Conservation (phyloP, 2,797 vertebrate genomes). For the Oreonectes daqikongensis region DNA sequence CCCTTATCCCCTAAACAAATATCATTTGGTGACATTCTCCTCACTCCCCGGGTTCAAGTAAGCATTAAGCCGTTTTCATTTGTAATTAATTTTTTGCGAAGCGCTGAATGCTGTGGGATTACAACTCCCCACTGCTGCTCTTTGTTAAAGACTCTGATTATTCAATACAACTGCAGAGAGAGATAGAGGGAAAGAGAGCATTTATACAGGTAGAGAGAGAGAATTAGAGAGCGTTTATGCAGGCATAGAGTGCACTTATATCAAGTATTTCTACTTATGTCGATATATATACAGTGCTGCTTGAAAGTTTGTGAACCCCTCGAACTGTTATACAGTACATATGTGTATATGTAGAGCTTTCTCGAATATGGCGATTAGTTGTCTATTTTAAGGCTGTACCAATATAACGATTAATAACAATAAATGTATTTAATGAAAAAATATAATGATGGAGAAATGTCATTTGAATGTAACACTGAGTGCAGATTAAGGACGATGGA, state of each 20-base stretch:
- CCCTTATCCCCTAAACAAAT: slow-evolving; percentile 58
- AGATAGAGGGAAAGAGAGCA: slow-evolving; percentile 5
- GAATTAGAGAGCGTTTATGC: neutral
- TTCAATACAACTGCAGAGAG: slow-evolving; percentile 46
- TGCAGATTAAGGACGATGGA: too few relatives aligned
- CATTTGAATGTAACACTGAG: too few relatives aligned
- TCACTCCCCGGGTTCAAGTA: slow-evolving; percentile 59
- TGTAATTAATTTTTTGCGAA: slow-evolving; percentile 63
- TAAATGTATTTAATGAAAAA: too few relatives aligned
- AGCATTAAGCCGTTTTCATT: slow-evolving; percentile 65
- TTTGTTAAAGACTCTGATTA: slow-evolving; percentile 58
- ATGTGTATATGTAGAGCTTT: too few relatives aligned
- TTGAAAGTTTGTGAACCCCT: too few relatives aligned
- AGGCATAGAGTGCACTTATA: neutral
- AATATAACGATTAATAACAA: too few relatives aligned
- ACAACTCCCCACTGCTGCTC: slow-evolving; percentile 52
- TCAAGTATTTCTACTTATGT: too few relatives aligned
- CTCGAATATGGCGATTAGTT: too few relatives aligned
- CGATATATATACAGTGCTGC: too few relatives aligned
- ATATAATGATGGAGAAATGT: too few relatives aligned
- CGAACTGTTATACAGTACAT: too few relatives aligned
- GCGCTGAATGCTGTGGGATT: slow-evolving; percentile 59
- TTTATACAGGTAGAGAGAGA: slow-evolving; percentile 2
- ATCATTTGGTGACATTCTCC: slow-evolving; percentile 59
- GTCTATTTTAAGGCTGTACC: too few relatives aligned